These are phyloP conservation scores for Caranx melampygus DNA, from an alignment of 2,113 vertebrate species.

Conservation along the genomic window DNA sequence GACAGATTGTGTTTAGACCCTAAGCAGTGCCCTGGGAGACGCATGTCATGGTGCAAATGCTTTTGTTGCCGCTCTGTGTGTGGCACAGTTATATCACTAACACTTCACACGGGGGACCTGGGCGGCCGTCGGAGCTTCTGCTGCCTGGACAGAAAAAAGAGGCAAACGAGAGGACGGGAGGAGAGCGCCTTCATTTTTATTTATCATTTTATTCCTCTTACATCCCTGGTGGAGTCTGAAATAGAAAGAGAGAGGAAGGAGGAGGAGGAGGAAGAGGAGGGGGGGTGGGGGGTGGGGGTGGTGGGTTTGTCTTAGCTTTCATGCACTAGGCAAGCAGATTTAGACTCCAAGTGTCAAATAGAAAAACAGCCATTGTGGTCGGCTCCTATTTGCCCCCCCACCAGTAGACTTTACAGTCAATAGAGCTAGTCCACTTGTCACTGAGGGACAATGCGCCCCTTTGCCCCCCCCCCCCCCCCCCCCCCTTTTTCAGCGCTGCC, in stretches of 20 bases:
- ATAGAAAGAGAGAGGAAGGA: constrained; percentile 55
- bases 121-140: constrained; percentile 44
- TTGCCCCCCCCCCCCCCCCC: constrained; percentile 74
- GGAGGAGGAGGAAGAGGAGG: constrained; percentile 28
- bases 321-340: constrained; percentile 79
- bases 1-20: constrained; percentile 74
- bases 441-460: constrained; percentile 79
- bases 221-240: constrained; percentile 64
- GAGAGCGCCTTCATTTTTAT: constrained; percentile 57
- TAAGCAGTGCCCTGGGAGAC: constrained; percentile 70
- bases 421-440: constrained; percentile 88
- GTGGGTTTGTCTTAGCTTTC: constrained; percentile 75
- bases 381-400: constrained; percentile 63
- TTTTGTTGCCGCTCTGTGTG: constrained; percentile 71
- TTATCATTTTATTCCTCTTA: neutral
- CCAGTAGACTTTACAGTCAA: constrained; percentile 86
- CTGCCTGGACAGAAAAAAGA: constrained; percentile 30
- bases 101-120: constrained; percentile 67
- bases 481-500: constrained; percentile 72
- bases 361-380: constrained; percentile 83
- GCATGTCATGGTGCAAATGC: constrained; percentile 71
- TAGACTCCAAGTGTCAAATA: constrained; percentile 83
- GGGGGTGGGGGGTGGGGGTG: constrained; percentile 32
- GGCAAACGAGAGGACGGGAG: constrained; percentile 59
- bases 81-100: constrained; percentile 76